Conservation (phyloP, 2,888 invertebrate genomes). For the Drosophila kambysellisi region DNA sequence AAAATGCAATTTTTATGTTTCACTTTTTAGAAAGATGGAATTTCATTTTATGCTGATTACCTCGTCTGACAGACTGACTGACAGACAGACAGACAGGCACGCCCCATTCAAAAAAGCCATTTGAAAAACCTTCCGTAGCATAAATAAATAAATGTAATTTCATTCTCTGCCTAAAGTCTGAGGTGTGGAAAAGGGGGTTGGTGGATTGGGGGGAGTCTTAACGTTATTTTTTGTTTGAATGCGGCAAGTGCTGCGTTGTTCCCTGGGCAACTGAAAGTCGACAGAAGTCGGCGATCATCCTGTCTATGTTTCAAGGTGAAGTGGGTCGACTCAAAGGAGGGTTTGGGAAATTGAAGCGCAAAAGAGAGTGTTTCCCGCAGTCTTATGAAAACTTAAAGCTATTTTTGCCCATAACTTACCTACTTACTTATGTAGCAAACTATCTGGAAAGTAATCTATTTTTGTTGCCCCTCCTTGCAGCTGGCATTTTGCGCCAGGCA, state of each 20-base stretch:
- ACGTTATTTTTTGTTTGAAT: not conserved
- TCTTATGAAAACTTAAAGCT: slow-evolving; percentile 34
- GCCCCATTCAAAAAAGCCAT: not conserved
- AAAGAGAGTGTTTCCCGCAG: not conserved
- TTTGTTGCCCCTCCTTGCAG: slow-evolving; percentile 13
- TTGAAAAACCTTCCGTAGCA: slow-evolving; percentile 23
- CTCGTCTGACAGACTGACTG: slow-evolving; percentile 52
- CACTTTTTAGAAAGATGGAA: slow-evolving; percentile 47
- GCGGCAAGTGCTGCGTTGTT: slow-evolving; percentile 52
- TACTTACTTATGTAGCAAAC: slow-evolving; percentile 20
- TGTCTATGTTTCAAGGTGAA: slow-evolving; percentile 34
- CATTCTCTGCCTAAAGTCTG: slow-evolving; percentile 20
- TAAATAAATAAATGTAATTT: slow-evolving; percentile 71
- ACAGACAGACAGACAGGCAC: not conserved
- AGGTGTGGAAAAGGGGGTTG: not conserved
- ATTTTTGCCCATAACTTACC: slow-evolving; percentile 24
- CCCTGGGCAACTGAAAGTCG: slow-evolving; percentile 53
- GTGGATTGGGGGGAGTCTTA: not conserved
- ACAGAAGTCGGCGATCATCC: slow-evolving; percentile 61
- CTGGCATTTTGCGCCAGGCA: slow-evolving; percentile 20
- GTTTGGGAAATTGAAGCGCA: slow-evolving; percentile 10
- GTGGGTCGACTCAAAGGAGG: slow-evolving; percentile 2
- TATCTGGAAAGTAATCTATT: slow-evolving; percentile 15
- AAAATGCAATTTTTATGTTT: slow-evolving; percentile 18
- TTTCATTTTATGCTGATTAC: slow-evolving; percentile 75